Conservation (phyloP, 92 coral and sea anemone species). For the Zoanthus sansibaricus region DNA sequence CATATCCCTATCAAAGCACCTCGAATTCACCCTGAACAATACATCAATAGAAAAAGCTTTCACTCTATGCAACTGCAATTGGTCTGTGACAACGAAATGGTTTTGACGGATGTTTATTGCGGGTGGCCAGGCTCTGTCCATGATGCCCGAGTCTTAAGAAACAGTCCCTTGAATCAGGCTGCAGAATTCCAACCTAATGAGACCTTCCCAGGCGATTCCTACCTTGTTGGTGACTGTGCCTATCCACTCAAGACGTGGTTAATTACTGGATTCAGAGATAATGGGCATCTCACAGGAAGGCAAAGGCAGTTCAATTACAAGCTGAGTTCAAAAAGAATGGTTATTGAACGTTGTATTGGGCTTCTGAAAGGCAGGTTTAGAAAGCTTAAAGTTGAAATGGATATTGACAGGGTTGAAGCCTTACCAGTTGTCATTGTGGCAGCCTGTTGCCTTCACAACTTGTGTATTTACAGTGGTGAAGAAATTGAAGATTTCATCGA, state of each 20-base stretch:
- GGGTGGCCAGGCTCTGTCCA: slow-evolving; percentile 67
- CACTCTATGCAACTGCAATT: slow-evolving; percentile 58
- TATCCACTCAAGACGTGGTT: slow-evolving; percentile 62
- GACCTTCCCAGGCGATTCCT: slow-evolving; percentile 51
- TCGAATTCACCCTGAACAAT: slow-evolving; percentile 53
- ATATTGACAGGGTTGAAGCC: slow-evolving; percentile 62
- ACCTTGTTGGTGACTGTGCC: slow-evolving; percentile 63
- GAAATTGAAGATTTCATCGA: slow-evolving; percentile 57
- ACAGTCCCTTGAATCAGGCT: slow-evolving; percentile 59
- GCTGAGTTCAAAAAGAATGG: slow-evolving; percentile 67
- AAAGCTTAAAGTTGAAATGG: slow-evolving; percentile 70
- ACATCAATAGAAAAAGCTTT: slow-evolving; percentile 58
- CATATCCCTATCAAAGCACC: slow-evolving; percentile 62
- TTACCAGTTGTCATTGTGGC: slow-evolving; percentile 54
- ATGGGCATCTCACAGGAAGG: slow-evolving; percentile 63
- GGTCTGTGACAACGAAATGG: slow-evolving; percentile 55
- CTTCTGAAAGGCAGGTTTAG: slow-evolving; percentile 69
- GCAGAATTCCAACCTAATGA: slow-evolving; percentile 49
- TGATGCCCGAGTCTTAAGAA: slow-evolving; percentile 60
- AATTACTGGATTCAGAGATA: slow-evolving; percentile 62
- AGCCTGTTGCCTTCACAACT: slow-evolving; percentile 62
- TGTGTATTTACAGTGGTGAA: slow-evolving; percentile 55
- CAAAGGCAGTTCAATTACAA: slow-evolving; percentile 64
- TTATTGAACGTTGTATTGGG: slow-evolving; percentile 69
- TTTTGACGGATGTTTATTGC: slow-evolving; percentile 57